A percentile compares a stretch with the other conserved stretches of the same genome.
Conservation (phyloP, 2,113 vertebrate species). For the Catharus bicknelli region DNA sequence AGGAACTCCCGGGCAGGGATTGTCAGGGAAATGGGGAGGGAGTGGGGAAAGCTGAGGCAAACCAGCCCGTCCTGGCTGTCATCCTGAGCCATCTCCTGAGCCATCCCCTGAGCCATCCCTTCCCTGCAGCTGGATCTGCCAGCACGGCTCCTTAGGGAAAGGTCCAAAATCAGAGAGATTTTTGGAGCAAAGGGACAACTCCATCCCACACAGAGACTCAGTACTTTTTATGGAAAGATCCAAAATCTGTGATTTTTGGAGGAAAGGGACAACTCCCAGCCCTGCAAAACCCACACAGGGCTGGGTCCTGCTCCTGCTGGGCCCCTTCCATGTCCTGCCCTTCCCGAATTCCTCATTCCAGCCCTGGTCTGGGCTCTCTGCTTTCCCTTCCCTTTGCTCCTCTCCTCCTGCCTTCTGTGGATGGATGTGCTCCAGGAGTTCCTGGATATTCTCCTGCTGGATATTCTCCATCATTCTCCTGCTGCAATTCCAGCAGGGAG, state of each 20-base stretch:
- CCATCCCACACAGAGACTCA: not conserved
- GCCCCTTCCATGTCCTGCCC: not conserved
- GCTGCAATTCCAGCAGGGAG: not conserved
- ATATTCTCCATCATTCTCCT: not conserved
- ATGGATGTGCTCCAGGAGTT: not conserved
- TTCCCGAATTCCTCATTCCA: not conserved
- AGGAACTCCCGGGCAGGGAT: not conserved
- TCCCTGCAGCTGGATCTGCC: not conserved
- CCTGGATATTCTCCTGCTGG: not conserved
- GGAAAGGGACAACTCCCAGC: not conserved
- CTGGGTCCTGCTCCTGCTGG: not conserved
- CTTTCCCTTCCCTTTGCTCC: not conserved
- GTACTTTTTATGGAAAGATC: not conserved
- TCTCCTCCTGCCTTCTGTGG: not conserved
- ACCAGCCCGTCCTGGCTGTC: fast-evolving
- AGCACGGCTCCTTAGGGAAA: fast-evolving
- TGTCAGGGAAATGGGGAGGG: not conserved
- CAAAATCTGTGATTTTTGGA: not conserved
- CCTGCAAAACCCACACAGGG: not conserved
- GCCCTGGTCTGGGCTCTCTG: fast-evolving
- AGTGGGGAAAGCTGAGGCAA: not conserved
- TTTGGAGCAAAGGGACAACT: not conserved
- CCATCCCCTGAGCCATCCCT: too few species aligned
- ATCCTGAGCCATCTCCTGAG: not conserved
- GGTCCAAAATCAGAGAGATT: not conserved